Evolutionary conservation across 1,140 invertebrate genomes (phyloP).

Genomic region (Paralvinella palmiformis): DNA sequence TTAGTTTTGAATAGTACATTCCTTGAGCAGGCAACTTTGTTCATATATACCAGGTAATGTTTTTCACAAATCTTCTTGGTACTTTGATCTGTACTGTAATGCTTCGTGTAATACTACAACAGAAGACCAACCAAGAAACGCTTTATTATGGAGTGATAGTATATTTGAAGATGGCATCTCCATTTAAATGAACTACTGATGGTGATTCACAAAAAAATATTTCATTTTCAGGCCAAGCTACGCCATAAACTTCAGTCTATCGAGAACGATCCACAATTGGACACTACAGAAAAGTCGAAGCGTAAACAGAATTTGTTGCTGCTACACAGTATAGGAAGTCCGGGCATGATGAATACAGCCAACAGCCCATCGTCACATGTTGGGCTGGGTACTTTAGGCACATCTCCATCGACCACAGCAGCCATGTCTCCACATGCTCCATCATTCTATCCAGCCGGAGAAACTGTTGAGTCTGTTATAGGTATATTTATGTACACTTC

Average conservation of each 20-base stretch:
- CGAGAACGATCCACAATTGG: constrained; percentile 63
- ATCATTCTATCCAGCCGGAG: constrained; percentile 59
- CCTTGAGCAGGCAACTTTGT: no score
- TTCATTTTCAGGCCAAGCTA: constrained; percentile 46
- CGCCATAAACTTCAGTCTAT: constrained; percentile 65
- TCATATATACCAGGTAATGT: no score
- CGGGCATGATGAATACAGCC: not conserved
- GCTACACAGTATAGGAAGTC: constrained; percentile 45
- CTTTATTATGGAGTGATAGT: no score
- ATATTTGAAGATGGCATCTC: no score
- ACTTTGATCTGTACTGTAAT: no score
- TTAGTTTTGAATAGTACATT: no score
- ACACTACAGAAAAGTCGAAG: constrained; percentile 63
- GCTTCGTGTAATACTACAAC: no score
- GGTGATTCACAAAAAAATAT: no score
- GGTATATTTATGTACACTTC: constrained; percentile 51
- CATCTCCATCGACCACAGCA: constrained; percentile 31
- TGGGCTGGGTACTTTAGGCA: constrained; percentile 22
- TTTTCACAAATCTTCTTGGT: no score
- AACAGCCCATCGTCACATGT: not conserved
- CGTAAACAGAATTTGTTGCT: constrained; percentile 65
- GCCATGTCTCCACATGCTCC: constrained; percentile 58
- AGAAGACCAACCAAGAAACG: no score
- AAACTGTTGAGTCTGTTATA: constrained; percentile 69
- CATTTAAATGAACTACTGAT: no score